A percentile compares a stretch with the other conserved stretches of the same genome.
Evolutionary conservation across 2,113 vertebrate genomes (phyloP).

Genomic region (Cyprinodon variegatus): DNA sequence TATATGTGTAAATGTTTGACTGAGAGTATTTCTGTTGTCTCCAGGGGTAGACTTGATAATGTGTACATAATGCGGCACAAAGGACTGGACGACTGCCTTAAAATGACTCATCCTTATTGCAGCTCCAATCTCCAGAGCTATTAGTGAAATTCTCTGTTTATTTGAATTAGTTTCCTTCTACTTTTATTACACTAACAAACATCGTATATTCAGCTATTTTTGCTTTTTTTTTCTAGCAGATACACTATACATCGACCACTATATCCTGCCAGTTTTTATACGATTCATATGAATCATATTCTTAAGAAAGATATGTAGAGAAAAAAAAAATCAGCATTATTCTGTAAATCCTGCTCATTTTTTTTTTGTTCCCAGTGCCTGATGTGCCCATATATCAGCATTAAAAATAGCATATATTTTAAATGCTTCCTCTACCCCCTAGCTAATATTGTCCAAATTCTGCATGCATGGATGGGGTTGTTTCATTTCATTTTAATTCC

Average conservation of each 20-base stretch:
- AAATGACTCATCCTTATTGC: constrained; percentile 70
- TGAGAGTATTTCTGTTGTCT: constrained; percentile 25
- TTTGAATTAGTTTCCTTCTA: constrained; percentile 63
- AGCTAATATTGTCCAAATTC: not conserved
- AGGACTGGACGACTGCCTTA: constrained; percentile 58
- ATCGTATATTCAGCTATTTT: constrained; percentile 20
- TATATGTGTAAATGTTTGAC: constrained; percentile 25
- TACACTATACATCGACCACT: constrained; percentile 4
- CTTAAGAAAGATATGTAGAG: constrained; percentile 35
- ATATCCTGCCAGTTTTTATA: constrained; percentile 39
- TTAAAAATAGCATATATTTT: constrained; percentile 3
- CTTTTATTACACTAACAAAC: constrained; percentile 29
- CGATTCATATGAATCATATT: constrained; percentile 61
- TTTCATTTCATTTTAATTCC: not conserved
- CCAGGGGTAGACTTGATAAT: constrained; percentile 46
- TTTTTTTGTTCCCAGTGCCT: constrained; percentile 25
- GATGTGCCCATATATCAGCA: constrained; percentile 12
- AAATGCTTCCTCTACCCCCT: constrained; percentile 26
- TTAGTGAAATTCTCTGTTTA: constrained; percentile 62
- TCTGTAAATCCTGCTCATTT: not conserved
- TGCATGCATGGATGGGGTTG: not conserved
- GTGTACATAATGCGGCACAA: constrained; percentile 65
- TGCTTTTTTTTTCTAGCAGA: not conserved
- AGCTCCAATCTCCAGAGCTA: constrained; percentile 55
- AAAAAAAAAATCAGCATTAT: not conserved